phyloP scores from a whole-genome alignment of 2,113 vertebrate species.

The Sphaerodactylus townsendi region DNA sequence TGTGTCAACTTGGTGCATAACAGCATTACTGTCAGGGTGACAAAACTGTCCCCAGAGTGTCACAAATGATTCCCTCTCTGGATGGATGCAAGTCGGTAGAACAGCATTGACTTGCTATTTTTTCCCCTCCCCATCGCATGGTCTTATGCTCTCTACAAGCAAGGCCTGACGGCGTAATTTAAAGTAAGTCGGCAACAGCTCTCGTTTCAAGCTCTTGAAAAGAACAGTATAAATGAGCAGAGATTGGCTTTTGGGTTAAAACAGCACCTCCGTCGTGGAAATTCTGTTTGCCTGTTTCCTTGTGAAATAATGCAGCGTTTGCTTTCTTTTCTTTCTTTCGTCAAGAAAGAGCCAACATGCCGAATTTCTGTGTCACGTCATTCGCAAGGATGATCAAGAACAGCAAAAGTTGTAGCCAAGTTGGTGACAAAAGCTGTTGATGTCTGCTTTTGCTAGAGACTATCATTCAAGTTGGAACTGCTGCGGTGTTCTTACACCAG shows the following conservation, averaged over 20 bases:
- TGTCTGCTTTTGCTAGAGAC: not conserved
- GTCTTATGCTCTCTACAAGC: slow-evolving; percentile 11
- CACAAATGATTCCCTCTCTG: slow-evolving; percentile 81
- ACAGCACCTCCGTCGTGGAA: not conserved
- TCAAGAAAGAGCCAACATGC: not conserved
- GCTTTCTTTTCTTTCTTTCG: not conserved
- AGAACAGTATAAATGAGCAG: not conserved
- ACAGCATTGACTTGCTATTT: slow-evolving; percentile 45
- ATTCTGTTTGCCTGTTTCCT: not conserved
- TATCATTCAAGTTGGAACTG: accelerated
- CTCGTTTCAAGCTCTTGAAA: slow-evolving; percentile 1
- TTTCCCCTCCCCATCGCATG: not conserved
- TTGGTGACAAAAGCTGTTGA: not conserved
- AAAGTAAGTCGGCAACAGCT: not conserved
- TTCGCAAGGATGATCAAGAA: not conserved
- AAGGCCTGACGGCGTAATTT: not conserved
- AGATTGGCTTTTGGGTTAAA: not conserved
- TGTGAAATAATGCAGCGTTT: slow-evolving; percentile 10
- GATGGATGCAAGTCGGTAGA: slow-evolving; percentile 71
- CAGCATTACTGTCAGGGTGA: slow-evolving; percentile 88
- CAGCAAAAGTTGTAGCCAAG: not conserved
- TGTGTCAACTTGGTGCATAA: slow-evolving; percentile 82
- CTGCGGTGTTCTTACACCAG: not conserved
- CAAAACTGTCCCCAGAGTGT: slow-evolving; percentile 83
- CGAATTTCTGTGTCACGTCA: slow-evolving; percentile 19